Evolutionary conservation across 2,888 invertebrate species (phyloP), one percentile per base, ranked within the genome.

Genomic region (Ophion slaviceki): DNA sequence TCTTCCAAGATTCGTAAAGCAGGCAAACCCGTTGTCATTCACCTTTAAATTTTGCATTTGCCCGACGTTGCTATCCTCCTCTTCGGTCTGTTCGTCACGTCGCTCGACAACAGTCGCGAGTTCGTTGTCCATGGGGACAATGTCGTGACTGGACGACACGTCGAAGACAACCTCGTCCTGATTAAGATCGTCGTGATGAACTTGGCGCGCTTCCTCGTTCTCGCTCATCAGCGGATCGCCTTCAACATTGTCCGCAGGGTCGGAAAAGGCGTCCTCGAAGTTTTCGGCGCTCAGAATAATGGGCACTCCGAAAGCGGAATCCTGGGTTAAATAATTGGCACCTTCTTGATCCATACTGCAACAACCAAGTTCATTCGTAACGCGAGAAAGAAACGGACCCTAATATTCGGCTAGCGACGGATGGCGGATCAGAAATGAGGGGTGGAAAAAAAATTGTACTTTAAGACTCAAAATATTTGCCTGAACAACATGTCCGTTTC

Each of bases 321-420:
- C 93, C 10, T 92, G 90, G 81, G 91, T 91, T 82, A 93, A 90
- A 75, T 92, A 93, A 88, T 89, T 92, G 28, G 91, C 88, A 82
- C 91, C 91, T 82, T 93, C 92, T 88, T 94, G 93, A 61, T 94
- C 94, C 91, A 94, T 94, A 77, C 93, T 94, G 81, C 5, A 87
- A 85, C 64, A 67, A 76, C 53, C 24, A 79, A 77, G 53, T 53
- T 53, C 11, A 14, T 14, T 53, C 17, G 53, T 53, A 53, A 53
- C 53, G 14, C 14, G 10, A 47, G 14, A 17, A 53, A 53, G 14
- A 2, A 47, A 47, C 14, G 10, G 17, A 17, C 17, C 11, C 17
- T 4, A 4, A 14, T 53, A 17, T 17, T 17, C 0, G 5, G 17
- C 14, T 2, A 53, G 17, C 11, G 3, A 17, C 1, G 17, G 17